Percentiles rank a stretch among this genome's conserved stretches.
phyloP scores from a whole-genome alignment of 2,113 vertebrate genomes.

The Podarcis cretensis region DNA sequence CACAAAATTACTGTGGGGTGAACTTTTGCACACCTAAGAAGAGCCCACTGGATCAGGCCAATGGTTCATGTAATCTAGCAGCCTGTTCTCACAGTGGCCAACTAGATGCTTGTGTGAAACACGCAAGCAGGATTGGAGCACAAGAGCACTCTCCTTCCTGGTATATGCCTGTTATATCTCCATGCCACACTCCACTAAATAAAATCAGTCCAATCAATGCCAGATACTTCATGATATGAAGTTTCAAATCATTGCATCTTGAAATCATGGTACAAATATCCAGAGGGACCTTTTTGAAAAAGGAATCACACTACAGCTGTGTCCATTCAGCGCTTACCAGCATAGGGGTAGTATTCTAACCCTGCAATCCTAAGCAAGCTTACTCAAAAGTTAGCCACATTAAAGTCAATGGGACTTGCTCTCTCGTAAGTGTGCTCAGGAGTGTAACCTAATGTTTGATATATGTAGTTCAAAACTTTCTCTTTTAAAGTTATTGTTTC shows the following conservation, averaged over 20 bases:
- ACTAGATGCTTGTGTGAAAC: too few relatives aligned
- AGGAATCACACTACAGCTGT: not conserved
- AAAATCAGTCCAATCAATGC: not conserved
- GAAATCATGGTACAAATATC: not conserved
- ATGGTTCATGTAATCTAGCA: too few relatives aligned
- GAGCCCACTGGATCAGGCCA: too few relatives aligned
- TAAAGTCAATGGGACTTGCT: not conserved
- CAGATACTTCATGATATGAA: not conserved
- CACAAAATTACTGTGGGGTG: not conserved
- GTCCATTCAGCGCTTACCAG: not conserved
- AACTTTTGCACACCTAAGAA: not conserved
- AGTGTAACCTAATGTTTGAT: not conserved
- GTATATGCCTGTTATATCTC: not conserved
- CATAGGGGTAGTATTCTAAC: not conserved
- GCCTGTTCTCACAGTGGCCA: too few relatives aligned
- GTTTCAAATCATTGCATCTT: not conserved
- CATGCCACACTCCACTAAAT: not conserved
- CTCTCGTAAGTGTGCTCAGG: not conserved
- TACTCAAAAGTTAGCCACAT: not conserved
- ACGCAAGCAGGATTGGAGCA: too few relatives aligned
- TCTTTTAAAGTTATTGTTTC: not conserved
- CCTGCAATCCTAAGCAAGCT: not conserved
- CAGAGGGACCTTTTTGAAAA: not conserved
- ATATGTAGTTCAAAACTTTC: not conserved
- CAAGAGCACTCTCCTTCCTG: too few relatives aligned